Base-by-base conservation (phyloP, 1,140 invertebrate species). In the Goniozus legneri region DNA sequence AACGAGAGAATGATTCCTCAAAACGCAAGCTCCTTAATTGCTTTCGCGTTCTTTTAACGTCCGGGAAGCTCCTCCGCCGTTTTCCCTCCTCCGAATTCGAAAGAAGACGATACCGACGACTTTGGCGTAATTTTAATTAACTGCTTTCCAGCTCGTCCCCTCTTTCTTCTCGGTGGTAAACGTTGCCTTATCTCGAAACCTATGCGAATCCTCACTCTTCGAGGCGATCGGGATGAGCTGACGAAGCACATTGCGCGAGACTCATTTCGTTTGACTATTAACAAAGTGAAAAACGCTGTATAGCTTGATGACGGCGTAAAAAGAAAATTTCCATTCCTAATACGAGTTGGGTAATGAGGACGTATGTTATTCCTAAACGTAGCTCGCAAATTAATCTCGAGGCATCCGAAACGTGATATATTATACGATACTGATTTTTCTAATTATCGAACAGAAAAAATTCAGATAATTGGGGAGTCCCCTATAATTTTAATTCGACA, bases 121-220 rank as follows among this genome's bases (percentile, higher is more conserved):
- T 57, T 48, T 18, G 47, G 38, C 34, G 44, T 44, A 4, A 58
- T 59, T 59, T 59, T 59, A 57, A 59, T 59, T 58, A 59, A 58
- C 56, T 36, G 37, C 31, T 31, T 51, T 18, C 32, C 19, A 43
- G 34, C 40, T 10, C 27, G 46, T 22, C 31, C 46, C 27, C 35
- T 39, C 22, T 18, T 34, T 47, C 42, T 24, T 37, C 24, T 10
- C 24, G 4, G 24, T 27, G 24, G 24, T 10, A 27, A 27, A 27
- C n/a, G n/a, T n/a, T n/a, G n/a, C n/a, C n/a, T n/a, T n/a, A n/a
- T n/a, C n/a, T n/a, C n/a, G n/a, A n/a, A n/a, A n/a, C n/a, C n/a
- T n/a, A n/a, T n/a, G 24, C 10, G 24, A 27, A 27, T 6, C 24
- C 4, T 6, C 4, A 27, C 24, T 6, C 24, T 6, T 4, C 24